Evolutionary conservation across 1,140 invertebrate species (phyloP), one percentile per base, ranked within the genome.

Genomic region (Lordiphosa collinella): DNA sequence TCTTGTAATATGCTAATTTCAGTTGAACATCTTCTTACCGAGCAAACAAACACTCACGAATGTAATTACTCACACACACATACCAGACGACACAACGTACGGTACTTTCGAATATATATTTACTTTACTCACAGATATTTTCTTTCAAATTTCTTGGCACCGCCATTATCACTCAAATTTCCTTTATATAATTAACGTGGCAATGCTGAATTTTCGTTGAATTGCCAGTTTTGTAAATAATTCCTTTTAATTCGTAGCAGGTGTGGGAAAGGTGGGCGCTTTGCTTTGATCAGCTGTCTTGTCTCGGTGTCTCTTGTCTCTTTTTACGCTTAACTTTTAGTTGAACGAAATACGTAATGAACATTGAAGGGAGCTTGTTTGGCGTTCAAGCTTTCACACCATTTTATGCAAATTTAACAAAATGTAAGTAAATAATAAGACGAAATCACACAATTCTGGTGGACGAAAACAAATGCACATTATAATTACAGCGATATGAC

Each of bases 391-490:
- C 13, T 9, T 40, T 29, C 40, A 66, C 54, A 75, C 43, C 14
- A 40, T 59, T 59, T 62, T 35, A 7, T 0, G 22, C 51, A 60
- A 58, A 64, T 46, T 35, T 53, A 36, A 36, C 35, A 51, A 52
- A 51, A 56, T 16, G 34, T 63, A 50, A 41, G 67, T 47, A 52
- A 41, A 53, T 41, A 60, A 69, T 48, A 60, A 31, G 29, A 56
- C 41, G 47, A 49, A 80, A 54, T 43, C 55, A 11, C 31, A 60
- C 53, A 53, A 65, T 61, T 69, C 49, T 61, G 38, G 43, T 56
- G 55, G 55, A 82, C 78, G 71, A 76, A 66, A 80, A 82, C 76
- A 80, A 80, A 82, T 79, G 74, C 74, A 75, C 61, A 82, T 67
- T 67, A 73, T 57, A 80, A 52, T 59, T 73, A 73, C 43, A 51